Evolutionary conservation across 2,888 invertebrate species (phyloP).

Genomic region (Sarcophaga subvicina): DNA sequence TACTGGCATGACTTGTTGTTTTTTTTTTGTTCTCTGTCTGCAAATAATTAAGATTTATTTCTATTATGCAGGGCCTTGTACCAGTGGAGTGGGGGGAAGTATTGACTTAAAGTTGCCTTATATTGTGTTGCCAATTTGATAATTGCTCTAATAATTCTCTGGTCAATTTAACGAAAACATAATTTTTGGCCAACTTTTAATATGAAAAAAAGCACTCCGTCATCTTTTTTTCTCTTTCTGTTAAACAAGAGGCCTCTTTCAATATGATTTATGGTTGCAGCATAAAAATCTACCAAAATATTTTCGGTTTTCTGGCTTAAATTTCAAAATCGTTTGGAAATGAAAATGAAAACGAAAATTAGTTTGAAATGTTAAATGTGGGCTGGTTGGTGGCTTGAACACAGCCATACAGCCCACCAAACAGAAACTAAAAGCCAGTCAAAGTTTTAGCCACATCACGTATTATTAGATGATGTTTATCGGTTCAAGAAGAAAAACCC

Average conservation of each 20-base stretch:
- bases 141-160: slow-evolving; percentile 53
- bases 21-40: slow-evolving; percentile 13
- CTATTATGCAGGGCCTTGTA: not conserved
- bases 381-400: slow-evolving; percentile 34
- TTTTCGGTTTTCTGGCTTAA: not conserved
- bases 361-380: slow-evolving; percentile 51
- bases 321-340: not conserved
- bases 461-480: slow-evolving; percentile 62
- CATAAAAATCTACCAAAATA: not conserved
- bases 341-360: slow-evolving; percentile 48
- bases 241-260: not conserved
- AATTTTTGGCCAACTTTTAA: not conserved
- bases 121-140: slow-evolving; percentile 30
- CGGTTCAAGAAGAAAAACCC: slow-evolving; percentile 39
- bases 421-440: not conserved
- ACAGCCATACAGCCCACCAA: not conserved
- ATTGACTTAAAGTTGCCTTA: not conserved
- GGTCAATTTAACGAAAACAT: slow-evolving; percentile 29
- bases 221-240: not conserved
- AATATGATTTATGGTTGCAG: slow-evolving; percentile 26
- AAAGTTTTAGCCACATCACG: slow-evolving; percentile 25
- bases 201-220: not conserved
- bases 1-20: slow-evolving; percentile 60
- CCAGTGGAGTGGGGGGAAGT: rapidly evolving
- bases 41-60: slow-evolving; percentile 49